Evolutionary conservation across 2,113 vertebrate species (phyloP).

Genomic region (Tragelaphus scriptus): DNA sequence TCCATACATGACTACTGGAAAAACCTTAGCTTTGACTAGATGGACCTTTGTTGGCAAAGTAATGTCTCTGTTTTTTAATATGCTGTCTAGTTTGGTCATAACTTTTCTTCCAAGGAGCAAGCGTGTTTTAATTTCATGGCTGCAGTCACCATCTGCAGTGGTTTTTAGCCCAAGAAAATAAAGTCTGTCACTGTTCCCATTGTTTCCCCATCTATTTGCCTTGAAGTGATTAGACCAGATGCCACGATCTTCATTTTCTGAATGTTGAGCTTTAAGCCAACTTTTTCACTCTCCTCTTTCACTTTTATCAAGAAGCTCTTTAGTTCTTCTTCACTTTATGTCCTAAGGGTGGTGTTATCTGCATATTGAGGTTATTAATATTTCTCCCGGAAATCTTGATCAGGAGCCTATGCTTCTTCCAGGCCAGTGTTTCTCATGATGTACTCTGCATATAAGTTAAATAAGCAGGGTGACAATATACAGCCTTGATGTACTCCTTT

Average conservation of each 20-base stretch:
- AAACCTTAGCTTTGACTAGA: background rate
- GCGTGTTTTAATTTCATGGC: background rate
- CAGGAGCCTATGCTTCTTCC: background rate
- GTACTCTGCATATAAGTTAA: background rate
- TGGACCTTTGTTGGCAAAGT: background rate
- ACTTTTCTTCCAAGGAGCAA: background rate
- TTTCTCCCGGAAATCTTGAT: background rate
- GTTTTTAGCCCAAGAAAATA: background rate
- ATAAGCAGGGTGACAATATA: background rate
- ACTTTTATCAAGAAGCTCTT: background rate
- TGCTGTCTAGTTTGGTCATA: background rate
- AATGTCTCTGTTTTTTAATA: background rate
- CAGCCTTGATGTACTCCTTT: background rate
- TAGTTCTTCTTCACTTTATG: background rate
- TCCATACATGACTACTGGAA: background rate
- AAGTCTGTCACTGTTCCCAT: background rate
- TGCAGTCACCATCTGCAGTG: background rate
- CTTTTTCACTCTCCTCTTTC: background rate
- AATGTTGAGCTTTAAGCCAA: background rate
- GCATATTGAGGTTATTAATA: background rate
- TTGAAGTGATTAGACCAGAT: background rate
- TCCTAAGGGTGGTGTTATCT: background rate
- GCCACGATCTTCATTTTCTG: background rate
- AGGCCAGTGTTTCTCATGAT: background rate
- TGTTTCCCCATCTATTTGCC: background rate